Evolutionary conservation across 2,888 invertebrate species (phyloP).

Genomic region (Malachius bipustulatus): DNA sequence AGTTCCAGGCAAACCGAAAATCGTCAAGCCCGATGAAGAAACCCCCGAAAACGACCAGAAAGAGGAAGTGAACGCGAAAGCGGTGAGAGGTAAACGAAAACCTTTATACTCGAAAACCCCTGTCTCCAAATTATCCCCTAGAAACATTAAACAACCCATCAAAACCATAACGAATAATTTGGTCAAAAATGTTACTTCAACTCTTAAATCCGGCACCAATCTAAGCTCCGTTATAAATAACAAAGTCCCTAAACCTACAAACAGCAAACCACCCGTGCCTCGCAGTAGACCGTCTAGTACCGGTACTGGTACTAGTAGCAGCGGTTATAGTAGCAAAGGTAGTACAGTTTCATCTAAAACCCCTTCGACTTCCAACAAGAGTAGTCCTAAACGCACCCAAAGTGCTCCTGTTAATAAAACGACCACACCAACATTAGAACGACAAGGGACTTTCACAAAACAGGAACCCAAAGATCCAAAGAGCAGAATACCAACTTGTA

Average conservation of each 20-base stretch:
- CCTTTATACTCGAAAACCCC: slow-evolving; percentile 44
- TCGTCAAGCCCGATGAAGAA: slow-evolving; percentile 41
- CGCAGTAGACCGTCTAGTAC: slow-evolving; percentile 18
- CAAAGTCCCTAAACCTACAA: slow-evolving; percentile 13
- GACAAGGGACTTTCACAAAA: slow-evolving; percentile 88
- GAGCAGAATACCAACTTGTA: slow-evolving; percentile 14
- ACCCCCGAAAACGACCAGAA: slow-evolving; percentile 35
- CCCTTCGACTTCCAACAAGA: slow-evolving; percentile 17
- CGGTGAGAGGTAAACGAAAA: slow-evolving; percentile 50
- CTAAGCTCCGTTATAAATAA: slow-evolving; percentile 18
- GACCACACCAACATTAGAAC: slow-evolving; percentile 45
- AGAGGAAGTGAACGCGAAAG: slow-evolving; percentile 25
- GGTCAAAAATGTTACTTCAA: slow-evolving; percentile 30
- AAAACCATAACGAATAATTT: slow-evolving; percentile 30
- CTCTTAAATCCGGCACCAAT: slow-evolving; percentile 17
- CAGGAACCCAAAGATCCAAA: slow-evolving; percentile 43
- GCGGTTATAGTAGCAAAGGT: slow-evolving; percentile 22
- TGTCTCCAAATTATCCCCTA: slow-evolving; percentile 20
- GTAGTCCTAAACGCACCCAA: slow-evolving; percentile 18
- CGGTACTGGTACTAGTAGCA: slow-evolving; percentile 8
- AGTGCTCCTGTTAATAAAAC: slow-evolving; percentile 9
- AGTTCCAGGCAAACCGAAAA: slow-evolving; percentile 44
- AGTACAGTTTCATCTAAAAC: slow-evolving; percentile 20
- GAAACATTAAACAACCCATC: slow-evolving; percentile 28
- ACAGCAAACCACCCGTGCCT: slow-evolving; percentile 13